phyloP scores from a whole-genome alignment of 2,797 vertebrate species.

The Phoxinus dragarum region DNA sequence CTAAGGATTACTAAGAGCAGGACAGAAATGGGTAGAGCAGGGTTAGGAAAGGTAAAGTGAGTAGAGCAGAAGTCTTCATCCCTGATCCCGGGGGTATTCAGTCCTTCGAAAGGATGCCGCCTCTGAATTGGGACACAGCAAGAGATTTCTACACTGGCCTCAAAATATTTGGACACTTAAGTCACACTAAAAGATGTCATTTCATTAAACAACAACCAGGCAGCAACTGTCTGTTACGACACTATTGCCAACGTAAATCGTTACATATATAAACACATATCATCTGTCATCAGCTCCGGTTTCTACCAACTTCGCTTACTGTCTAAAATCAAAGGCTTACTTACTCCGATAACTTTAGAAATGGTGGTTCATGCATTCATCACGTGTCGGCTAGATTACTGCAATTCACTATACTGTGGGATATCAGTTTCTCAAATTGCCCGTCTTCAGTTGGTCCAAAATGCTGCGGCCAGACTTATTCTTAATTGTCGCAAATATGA shows the following conservation, averaged over 20 bases:
- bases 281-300: too few relatives aligned
- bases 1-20: conserved; percentile 67
- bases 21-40: not conserved
- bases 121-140: not conserved
- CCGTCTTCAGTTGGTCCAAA: too few relatives aligned
- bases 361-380: too few relatives aligned
- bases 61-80: not conserved
- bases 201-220: not conserved
- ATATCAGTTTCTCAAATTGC: too few relatives aligned
- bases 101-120: not conserved
- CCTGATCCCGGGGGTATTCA: not conserved
- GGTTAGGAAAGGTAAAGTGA: conserved; percentile 8
- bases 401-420: too few relatives aligned
- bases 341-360: too few relatives aligned
- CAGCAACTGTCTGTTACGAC: not conserved
- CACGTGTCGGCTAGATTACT: too few relatives aligned
- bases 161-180: not conserved
- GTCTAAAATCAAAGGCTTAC: too few relatives aligned
- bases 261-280: too few relatives aligned
- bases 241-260: not conserved
- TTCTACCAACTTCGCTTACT: too few relatives aligned
- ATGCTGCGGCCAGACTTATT: too few relatives aligned
- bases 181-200: not conserved
- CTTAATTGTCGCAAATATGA: too few relatives aligned
- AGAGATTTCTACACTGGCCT: not conserved